Evolutionary conservation across 2,797 vertebrate species (phyloP).

Genomic region (Girardinus metallicus): DNA sequence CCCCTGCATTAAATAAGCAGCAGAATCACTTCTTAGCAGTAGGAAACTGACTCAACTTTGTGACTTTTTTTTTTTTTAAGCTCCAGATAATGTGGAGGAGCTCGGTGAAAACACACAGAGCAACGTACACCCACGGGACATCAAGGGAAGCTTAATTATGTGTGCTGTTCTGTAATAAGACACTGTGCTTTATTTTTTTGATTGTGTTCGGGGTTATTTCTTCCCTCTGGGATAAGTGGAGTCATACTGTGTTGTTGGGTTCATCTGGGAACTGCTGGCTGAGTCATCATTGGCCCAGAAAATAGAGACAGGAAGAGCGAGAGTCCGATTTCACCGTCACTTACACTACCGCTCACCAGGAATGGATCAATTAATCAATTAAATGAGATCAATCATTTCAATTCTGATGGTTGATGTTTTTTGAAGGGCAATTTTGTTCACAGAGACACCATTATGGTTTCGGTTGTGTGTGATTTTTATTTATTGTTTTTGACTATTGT

Average conservation of each 20-base stretch:
- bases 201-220: slow-evolving; percentile 3
- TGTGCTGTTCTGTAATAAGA: neutral
- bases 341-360: neutral
- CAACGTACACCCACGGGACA: neutral
- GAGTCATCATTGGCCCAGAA: slow-evolving; percentile 21
- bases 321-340: slow-evolving; percentile 1
- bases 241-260: slow-evolving; percentile 9
- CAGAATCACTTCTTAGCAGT: neutral
- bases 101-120: neutral
- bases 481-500: too few relatives aligned
- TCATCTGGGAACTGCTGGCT: slow-evolving; percentile 24
- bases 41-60: neutral
- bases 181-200: slow-evolving; percentile 5
- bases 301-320: neutral
- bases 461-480: too few relatives aligned
- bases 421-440: too few relatives aligned
- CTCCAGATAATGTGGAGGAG: slow-evolving; percentile 6
- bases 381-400: too few relatives aligned
- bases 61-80: neutral
- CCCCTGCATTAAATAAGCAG: slow-evolving; percentile 2
- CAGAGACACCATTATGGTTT: too few relatives aligned
- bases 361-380: neutral
- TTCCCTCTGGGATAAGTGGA: slow-evolving; percentile 6
- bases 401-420: too few relatives aligned
- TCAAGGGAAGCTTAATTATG: slow-evolving; percentile 3